Base-by-base conservation (phyloP, 2,113 vertebrate genomes). In the Symphodus melops region DNA sequence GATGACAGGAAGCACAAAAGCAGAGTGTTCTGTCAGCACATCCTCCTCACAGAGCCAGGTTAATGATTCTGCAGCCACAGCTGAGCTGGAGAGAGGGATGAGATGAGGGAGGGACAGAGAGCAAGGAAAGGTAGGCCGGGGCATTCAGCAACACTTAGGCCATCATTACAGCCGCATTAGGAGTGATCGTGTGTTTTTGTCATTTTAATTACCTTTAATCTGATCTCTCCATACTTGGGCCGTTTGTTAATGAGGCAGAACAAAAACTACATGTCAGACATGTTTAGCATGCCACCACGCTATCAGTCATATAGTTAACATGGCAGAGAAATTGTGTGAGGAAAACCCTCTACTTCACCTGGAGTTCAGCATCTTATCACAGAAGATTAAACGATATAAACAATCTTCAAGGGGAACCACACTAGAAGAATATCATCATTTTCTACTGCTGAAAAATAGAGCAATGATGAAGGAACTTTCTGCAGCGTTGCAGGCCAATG, bases 1-100 rank as follows among this genome's bases (percentile, higher is more conserved):
- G 90, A 91, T 91, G 92, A 93, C 92, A 92, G 86, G 88, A 90
- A 85, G 52, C 86, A 93, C 92, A 93, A 93, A 86, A 65, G 89
- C 88, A 81, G 85, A 88, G 88, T 93, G 90, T 91, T 91, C 82
- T 72, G 89, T 92, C 91, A 91, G 92, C 92, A 90, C 72, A 88
- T 89, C 89, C 86, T 83, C 59, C 87, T 89, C 83, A 85, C 85
- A 79, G 81, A 68, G 73, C 87, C 88, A 87, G 89, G 92, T 93
- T 93, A 93, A 93, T 93, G 92, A 93, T 93, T 92, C 86, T 73
- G 84, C 56, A 82, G 67, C 71, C 87, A 80, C 75, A 86, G 82
- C 84, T 86, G 87, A 91, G 85, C 86, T 5, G 78, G 58, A 84
- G 71, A 83, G 83, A 79, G 81, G 82, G 86, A 86, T 75, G 81